phyloP scores from a whole-genome alignment of 2,888 invertebrate species.

The Caradrina clavipalpis region DNA sequence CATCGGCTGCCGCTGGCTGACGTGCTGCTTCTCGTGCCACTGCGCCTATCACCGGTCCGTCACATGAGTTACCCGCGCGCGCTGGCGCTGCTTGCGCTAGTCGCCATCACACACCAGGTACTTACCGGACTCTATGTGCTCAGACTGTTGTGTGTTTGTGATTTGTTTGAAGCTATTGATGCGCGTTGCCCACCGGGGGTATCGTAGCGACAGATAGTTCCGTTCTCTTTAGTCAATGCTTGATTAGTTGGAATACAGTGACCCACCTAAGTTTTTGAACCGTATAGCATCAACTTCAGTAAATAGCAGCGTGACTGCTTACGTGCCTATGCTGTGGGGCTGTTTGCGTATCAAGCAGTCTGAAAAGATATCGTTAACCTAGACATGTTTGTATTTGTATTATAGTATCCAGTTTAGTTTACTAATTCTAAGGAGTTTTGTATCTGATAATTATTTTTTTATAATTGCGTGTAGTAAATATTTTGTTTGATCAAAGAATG shows the following conservation, averaged over 20 bases:
- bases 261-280: neutral
- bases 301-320: too few relatives aligned
- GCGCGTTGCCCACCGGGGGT: too few relatives aligned
- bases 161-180: neutral
- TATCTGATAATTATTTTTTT: too few relatives aligned
- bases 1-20: constrained; percentile 70
- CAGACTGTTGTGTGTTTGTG: constrained; percentile 10
- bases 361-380: neutral
- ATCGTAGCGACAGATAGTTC: too few relatives aligned
- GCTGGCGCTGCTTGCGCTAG: constrained; percentile 61
- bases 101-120: constrained; percentile 62
- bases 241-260: constrained; percentile 12
- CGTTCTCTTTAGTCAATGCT: too few relatives aligned
- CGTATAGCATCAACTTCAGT: too few relatives aligned
- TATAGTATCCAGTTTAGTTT: too few relatives aligned
- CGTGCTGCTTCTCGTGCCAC: constrained; percentile 74
- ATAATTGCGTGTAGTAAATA: too few relatives aligned
- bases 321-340: too few relatives aligned
- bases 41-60: constrained; percentile 66
- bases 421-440: too few relatives aligned
- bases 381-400: neutral
- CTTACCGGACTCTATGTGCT: neutral
- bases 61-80: constrained; percentile 44
- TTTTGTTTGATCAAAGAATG: too few relatives aligned
- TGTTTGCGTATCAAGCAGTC: neutral